Evolutionary conservation across 2,113 vertebrate species (phyloP).

Genomic region (Bombycilla garrulus): DNA sequence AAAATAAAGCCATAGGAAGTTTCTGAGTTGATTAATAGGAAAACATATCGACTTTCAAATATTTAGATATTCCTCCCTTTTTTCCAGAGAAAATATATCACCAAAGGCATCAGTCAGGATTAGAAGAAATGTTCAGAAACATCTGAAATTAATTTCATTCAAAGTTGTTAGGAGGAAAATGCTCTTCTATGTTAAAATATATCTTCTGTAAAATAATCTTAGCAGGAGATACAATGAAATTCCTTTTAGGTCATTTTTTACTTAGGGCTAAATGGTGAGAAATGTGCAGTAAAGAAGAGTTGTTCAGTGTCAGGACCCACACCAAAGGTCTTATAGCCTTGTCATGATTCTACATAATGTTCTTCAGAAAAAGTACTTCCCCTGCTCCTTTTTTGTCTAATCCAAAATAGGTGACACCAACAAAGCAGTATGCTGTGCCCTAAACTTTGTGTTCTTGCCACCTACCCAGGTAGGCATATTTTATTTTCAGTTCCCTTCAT

Average conservation of each 20-base stretch:
- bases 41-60: not conserved
- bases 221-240: not conserved
- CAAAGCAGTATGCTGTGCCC: not conserved
- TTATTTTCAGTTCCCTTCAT: not conserved
- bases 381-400: not conserved
- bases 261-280: not conserved
- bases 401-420: not conserved
- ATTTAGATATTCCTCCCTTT: not conserved
- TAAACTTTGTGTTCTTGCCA: not conserved
- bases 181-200: not conserved
- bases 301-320: not conserved
- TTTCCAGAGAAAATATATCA: not conserved
- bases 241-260: not conserved
- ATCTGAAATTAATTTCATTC: not conserved
- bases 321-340: not conserved
- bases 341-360: not conserved
- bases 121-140: not conserved
- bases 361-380: not conserved
- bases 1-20: not conserved
- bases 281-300: not conserved
- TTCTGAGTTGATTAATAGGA: not conserved
- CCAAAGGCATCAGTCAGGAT: not conserved
- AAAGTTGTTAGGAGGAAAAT: not conserved
- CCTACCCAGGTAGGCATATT: not conserved
- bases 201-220: not conserved